phyloP scores from a whole-genome alignment of 1,140 invertebrate species.

The Heliothis virescens region DNA sequence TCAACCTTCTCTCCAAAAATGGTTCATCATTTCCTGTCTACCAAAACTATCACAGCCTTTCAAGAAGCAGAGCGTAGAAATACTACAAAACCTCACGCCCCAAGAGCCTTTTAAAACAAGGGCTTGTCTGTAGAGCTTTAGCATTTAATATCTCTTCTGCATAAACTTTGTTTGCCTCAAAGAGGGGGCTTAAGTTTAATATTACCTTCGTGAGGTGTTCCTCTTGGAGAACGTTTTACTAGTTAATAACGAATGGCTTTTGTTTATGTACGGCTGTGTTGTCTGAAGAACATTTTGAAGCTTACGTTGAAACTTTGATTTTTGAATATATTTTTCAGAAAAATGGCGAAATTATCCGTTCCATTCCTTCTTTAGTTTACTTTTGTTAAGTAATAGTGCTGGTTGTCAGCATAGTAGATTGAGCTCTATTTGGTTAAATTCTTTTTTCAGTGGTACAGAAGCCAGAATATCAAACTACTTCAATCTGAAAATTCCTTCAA shows the following conservation, averaged over 20 bases:
- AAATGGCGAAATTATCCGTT: too few species aligned
- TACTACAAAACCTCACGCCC: background rate
- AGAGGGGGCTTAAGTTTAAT: slow-evolving; percentile 5
- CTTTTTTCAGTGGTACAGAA: too few species aligned
- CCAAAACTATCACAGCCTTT: background rate
- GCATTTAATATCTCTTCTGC: slow-evolving; percentile 25
- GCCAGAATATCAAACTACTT: too few species aligned
- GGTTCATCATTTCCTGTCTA: background rate
- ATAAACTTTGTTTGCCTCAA: slow-evolving; percentile 4
- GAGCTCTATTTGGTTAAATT: too few species aligned
- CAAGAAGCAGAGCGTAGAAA: slow-evolving; percentile 27
- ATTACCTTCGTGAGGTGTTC: background rate
- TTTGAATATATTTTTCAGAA: background rate
- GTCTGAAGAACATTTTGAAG: background rate
- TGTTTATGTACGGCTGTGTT: background rate
- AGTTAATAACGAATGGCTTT: slow-evolving; percentile 2
- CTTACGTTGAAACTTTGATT: background rate
- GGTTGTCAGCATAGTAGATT: too few species aligned
- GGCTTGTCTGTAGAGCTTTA: background rate
- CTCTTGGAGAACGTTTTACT: background rate
- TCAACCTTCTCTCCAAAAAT: background rate
- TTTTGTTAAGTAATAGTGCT: too few species aligned
- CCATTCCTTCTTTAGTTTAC: too few species aligned
- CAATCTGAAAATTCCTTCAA: too few species aligned
- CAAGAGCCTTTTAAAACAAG: background rate